These are phyloP conservation scores for Melolontha melolontha DNA, from an alignment of 2,888 invertebrate species.

Conservation along the genomic window DNA sequence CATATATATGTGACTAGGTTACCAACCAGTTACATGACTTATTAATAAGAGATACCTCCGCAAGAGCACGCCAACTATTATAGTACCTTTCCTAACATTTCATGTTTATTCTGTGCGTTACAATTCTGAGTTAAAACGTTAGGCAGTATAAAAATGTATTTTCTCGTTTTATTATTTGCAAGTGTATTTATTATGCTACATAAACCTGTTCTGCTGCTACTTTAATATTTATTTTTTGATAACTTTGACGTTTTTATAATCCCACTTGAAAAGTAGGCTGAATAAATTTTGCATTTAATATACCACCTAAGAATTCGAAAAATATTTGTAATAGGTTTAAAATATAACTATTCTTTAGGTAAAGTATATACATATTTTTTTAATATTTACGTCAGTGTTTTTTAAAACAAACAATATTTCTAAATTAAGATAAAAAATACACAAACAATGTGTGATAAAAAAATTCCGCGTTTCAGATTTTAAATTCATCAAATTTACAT, in stretches of 20 bases:
- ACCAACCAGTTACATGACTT: conserved; percentile 15
- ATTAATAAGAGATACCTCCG: conserved; percentile 15
- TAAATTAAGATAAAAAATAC: too few relatives aligned
- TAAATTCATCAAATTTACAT: too few relatives aligned
- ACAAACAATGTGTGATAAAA: too few relatives aligned
- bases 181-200: not conserved
- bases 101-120: too few relatives aligned
- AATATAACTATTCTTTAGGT: not conserved
- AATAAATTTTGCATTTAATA: conserved; percentile 4
- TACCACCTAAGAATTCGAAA: conserved; percentile 23
- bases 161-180: not conserved
- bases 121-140: not conserved
- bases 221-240: conserved; percentile 20
- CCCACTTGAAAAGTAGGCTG: conserved; percentile 15
- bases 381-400: not conserved
- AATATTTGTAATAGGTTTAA: not conserved
- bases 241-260: conserved; percentile 17
- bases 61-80: not conserved
- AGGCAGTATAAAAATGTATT: not conserved
- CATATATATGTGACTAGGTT: conserved; percentile 33
- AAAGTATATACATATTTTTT: not conserved
- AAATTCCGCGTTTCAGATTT: too few relatives aligned
- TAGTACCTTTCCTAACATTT: too few relatives aligned
- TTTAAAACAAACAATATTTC: too few relatives aligned
- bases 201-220: not conserved